These are phyloP conservation scores for Nomada lathburiana DNA, from an alignment of 2,888 invertebrate species.

Conservation along the genomic window DNA sequence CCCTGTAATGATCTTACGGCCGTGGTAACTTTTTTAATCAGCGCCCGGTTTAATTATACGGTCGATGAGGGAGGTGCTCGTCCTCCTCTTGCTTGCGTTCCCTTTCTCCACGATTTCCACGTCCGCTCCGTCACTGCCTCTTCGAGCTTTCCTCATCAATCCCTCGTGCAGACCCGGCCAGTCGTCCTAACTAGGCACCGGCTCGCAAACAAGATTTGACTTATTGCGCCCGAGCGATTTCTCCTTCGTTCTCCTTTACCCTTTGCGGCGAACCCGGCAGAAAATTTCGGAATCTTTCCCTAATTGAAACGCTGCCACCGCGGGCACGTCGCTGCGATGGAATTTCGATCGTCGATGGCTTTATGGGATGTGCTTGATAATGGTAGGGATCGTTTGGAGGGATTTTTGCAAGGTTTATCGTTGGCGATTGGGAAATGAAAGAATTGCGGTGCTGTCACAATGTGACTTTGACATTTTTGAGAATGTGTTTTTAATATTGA, in stretches of 20 bases:
- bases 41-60: constrained; percentile 84
- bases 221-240: constrained; percentile 82
- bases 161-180: constrained; percentile 73
- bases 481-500: not conserved
- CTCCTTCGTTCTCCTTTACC: constrained; percentile 61
- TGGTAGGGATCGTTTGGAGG: not conserved
- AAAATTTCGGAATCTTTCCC: constrained; percentile 46
- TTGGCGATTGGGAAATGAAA: too few relatives aligned
- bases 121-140: constrained; percentile 62
- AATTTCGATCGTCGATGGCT: constrained; percentile 1
- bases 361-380: not conserved
- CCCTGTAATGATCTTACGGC: constrained; percentile 83
- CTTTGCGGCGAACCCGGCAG: constrained; percentile 39
- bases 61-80: constrained; percentile 82
- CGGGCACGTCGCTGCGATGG: constrained; percentile 10
- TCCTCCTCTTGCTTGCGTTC: constrained; percentile 57
- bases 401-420: not conserved
- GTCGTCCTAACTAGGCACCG: constrained; percentile 78
- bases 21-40: constrained; percentile 84
- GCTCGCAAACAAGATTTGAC: constrained; percentile 83
- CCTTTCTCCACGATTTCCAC: constrained; percentile 58
- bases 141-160: constrained; percentile 72
- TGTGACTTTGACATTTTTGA: not conserved
- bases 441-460: too few relatives aligned
- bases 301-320: constrained; percentile 30